A percentile compares a stretch with the other conserved stretches of the same genome.
phyloP scores from a whole-genome alignment of 2,888 invertebrate genomes.

The Orthosia incerta region DNA sequence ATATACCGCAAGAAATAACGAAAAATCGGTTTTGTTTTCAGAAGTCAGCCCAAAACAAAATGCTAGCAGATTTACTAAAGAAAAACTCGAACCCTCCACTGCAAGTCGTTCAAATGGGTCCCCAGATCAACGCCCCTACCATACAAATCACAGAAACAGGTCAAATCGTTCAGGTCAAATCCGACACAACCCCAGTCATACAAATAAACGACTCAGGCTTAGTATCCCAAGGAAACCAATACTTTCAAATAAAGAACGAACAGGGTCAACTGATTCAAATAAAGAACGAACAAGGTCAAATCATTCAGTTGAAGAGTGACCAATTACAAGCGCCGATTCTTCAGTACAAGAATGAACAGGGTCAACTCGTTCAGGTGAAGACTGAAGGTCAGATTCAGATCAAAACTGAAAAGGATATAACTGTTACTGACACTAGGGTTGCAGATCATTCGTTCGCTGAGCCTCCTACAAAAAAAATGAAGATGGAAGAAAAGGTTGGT shows the following conservation, averaged over 20 bases:
- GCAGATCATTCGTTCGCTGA: constrained; percentile 86
- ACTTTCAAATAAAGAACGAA: constrained; percentile 87
- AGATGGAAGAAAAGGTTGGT: constrained; percentile 83
- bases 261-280: constrained; percentile 87
- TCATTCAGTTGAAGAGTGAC: constrained; percentile 85
- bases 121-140: constrained; percentile 86
- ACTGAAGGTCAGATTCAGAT: constrained; percentile 67
- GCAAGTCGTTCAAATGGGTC: constrained; percentile 87
- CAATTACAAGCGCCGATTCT: constrained; percentile 79
- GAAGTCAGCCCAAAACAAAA: constrained; percentile 92
- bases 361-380: constrained; percentile 79
- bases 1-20: too few species aligned
- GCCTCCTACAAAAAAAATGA: constrained; percentile 83
- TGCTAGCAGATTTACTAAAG: constrained; percentile 96
- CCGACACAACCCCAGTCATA: constrained; percentile 79
- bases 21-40: constrained; percentile 57
- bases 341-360: constrained; percentile 83
- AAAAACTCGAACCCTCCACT: constrained; percentile 92
- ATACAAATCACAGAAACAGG: constrained; percentile 89
- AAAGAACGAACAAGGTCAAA: constrained; percentile 87
- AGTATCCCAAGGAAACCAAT: constrained; percentile 78
- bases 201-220: constrained; percentile 80
- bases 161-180: constrained; percentile 87
- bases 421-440: constrained; percentile 75
- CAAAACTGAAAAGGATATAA: constrained; percentile 79